A percentile compares a stretch with the other conserved stretches of the same genome.
phyloP scores from a whole-genome alignment of 1,140 invertebrate genomes.

The Sweltsa coloradensis region DNA sequence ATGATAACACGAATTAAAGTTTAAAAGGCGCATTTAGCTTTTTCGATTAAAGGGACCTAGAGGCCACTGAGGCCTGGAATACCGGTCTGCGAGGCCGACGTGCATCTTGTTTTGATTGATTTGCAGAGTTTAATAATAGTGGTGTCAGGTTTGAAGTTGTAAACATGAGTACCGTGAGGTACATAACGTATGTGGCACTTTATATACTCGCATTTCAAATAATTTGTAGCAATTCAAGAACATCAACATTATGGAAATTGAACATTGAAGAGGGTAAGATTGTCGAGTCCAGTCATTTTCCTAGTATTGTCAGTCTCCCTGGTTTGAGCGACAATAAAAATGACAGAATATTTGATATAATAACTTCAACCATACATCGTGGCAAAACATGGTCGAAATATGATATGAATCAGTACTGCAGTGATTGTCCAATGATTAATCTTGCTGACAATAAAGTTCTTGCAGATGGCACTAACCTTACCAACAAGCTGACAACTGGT shows the following conservation, averaged over 20 bases:
- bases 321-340: constrained; percentile 18
- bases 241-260: constrained; percentile 59
- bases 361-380: constrained; percentile 46
- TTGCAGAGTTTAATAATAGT: no score
- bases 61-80: no score
- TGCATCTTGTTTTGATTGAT: no score
- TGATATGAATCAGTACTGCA: constrained; percentile 26
- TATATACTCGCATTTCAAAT: constrained; percentile 43
- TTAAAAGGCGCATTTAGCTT: no score
- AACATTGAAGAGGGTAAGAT: constrained; percentile 54
- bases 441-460: background rate
- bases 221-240: constrained; percentile 53
- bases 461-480: background rate
- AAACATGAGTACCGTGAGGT: constrained; percentile 9
- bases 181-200: constrained; percentile 23
- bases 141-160: no score
- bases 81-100: no score
- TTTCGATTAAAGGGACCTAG: no score
- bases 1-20: no score
- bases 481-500: background rate
- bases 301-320: constrained; percentile 33
- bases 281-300: constrained; percentile 37
- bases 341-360: constrained; percentile 48
- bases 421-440: constrained; percentile 18
- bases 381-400: constrained; percentile 48